Base-by-base conservation (phyloP, 2,888 invertebrate genomes). In the Galeruca laticollis region DNA sequence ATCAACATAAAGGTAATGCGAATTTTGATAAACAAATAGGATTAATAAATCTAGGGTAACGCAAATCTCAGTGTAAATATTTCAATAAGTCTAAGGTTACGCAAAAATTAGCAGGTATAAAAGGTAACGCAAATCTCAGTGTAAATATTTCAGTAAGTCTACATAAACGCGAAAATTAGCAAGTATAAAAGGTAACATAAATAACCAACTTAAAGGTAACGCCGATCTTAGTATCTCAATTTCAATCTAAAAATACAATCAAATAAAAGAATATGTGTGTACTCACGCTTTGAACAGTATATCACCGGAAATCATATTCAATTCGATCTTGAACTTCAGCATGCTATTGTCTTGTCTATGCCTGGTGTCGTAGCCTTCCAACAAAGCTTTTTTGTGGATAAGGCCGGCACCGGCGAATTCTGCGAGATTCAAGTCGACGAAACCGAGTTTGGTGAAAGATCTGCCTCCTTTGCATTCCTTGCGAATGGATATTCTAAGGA, bases 211-310 rank as follows among this genome's bases (percentile, higher is more conserved):
- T 26, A 26, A 26, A 26, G 26, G 26, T 26, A 26, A 26, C 26
- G 26, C 26, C 26, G 26, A 5, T 26, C 6, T 26, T 26, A 6
- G 26, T 26, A 26, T 26, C 26, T 26, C 6, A 4, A 5, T 26
- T 26, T 26, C 6, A 26, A 1, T 26, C 26, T 26, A 26, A 26
- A 26, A 26, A 26, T n/a, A n/a, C n/a, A n/a, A n/a, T n/a, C n/a
- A n/a, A n/a, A n/a, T 26, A 26, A 26, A 26, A 26, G 6, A 18
- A 1, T 47, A 3, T 15, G 15, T 47, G 5, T 47, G 15, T 18
- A 90, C 95, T 91, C 86, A 98, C 98, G 96, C 97, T 93, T 98
- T 97, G 85, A 99, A 99, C 76, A 97, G 91, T 78, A 98, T 96
- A 87, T 99, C 99, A 60, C 98, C 97, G 57, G 95, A 94, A 77